Evolutionary conservation across 2,888 invertebrate species (phyloP).

Genomic region (Lasioglossum calceatum): DNA sequence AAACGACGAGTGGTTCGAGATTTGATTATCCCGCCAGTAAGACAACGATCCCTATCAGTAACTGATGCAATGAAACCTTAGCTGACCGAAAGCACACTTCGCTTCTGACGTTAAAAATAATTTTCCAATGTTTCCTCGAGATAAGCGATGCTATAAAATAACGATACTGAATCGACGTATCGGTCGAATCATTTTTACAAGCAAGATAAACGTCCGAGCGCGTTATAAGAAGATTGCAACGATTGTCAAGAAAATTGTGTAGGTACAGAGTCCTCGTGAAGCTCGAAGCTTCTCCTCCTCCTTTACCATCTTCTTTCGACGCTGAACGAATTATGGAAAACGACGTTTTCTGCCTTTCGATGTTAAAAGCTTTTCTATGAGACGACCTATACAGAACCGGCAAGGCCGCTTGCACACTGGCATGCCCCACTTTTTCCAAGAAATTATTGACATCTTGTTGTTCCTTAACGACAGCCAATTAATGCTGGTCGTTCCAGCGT

Average conservation of each 20-base stretch:
- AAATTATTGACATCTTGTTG: constrained; percentile 66
- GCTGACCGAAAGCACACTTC: too few relatives aligned
- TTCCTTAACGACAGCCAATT: constrained; percentile 52
- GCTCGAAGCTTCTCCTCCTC: background rate
- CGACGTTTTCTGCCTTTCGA: constrained; percentile 45
- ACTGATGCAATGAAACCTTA: too few relatives aligned
- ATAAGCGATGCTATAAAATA: background rate
- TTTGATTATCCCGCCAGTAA: background rate
- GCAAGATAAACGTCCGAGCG: too few relatives aligned
- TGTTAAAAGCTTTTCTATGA: constrained; percentile 48
- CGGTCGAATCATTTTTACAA: background rate
- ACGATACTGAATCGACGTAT: background rate
- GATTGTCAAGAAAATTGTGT: background rate
- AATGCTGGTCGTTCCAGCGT: constrained; percentile 30
- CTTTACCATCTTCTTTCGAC: constrained; percentile 23
- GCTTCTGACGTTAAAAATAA: background rate
- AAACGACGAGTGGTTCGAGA: background rate
- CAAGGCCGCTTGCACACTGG: constrained; percentile 45
- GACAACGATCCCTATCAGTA: background rate
- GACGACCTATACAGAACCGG: constrained; percentile 49
- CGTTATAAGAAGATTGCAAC: background rate
- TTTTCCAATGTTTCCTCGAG: background rate
- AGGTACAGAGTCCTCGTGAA: background rate
- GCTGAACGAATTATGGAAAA: constrained; percentile 52
- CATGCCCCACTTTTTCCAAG: constrained; percentile 54